A percentile compares a stretch with the other conserved stretches of the same genome.
phyloP scores from a whole-genome alignment of 2,797 vertebrate genomes.

The Meda fulgida region DNA sequence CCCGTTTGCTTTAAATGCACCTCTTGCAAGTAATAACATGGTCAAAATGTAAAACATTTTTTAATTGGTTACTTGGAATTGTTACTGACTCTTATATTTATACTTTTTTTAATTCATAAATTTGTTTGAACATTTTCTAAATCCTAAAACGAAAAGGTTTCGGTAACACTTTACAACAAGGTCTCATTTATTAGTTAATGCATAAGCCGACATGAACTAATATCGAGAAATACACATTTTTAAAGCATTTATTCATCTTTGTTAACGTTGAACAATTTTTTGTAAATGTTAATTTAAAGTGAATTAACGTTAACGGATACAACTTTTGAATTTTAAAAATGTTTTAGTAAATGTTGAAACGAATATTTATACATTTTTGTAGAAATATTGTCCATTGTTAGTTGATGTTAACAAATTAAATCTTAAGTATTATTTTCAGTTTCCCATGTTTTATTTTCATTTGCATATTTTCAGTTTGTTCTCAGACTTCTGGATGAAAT shows the following conservation, averaged over 20 bases:
- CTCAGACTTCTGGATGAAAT: background rate
- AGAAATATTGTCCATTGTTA: background rate
- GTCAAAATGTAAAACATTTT: background rate
- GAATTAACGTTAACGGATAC: background rate
- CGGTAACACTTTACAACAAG: background rate
- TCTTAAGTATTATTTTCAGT: background rate
- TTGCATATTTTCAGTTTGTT: background rate
- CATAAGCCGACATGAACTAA: background rate
- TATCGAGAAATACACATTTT: background rate
- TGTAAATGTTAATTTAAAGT: background rate
- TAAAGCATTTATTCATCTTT: background rate
- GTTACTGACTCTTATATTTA: background rate
- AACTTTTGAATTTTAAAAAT: background rate
- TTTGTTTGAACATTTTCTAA: background rate
- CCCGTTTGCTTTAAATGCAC: background rate
- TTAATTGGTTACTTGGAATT: background rate
- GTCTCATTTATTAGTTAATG: background rate
- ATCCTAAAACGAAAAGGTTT: background rate
- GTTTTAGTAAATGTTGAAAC: background rate
- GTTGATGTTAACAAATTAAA: background rate
- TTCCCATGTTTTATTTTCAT: background rate
- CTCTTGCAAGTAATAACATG: background rate
- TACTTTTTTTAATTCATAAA: background rate
- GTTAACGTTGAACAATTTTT: background rate
- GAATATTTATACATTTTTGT: too few relatives aligned